phyloP scores from a whole-genome alignment of 2,888 invertebrate species.

The Vesta saturnalis region DNA sequence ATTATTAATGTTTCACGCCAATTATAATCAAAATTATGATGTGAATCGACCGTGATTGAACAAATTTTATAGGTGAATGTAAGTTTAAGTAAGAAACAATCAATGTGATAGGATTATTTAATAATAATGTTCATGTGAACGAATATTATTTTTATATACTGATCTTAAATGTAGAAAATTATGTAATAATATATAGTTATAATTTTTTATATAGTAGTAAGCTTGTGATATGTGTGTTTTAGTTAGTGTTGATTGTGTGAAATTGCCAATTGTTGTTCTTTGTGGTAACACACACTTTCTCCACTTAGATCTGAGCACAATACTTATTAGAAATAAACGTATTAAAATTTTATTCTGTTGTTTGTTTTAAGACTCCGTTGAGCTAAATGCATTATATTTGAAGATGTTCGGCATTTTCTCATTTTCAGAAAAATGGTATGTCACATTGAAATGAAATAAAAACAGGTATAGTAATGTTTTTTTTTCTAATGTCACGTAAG shows the following conservation, averaged over 20 bases:
- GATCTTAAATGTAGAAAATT: slow-evolving; percentile 41
- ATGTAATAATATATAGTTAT: slow-evolving; percentile 42
- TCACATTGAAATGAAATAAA: too few species aligned
- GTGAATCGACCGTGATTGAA: slow-evolving; percentile 22
- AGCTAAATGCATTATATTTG: too few species aligned
- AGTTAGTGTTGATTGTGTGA: slow-evolving; percentile 36
- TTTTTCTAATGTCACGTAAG: too few species aligned
- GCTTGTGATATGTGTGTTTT: slow-evolving; percentile 43
- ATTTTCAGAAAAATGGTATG: too few species aligned
- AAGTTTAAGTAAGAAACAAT: slow-evolving; percentile 44
- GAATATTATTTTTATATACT: slow-evolving; percentile 47
- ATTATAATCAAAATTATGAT: slow-evolving; percentile 14
- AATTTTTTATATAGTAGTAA: slow-evolving; percentile 43
- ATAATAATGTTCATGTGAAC: slow-evolving; percentile 43
- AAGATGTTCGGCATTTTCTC: too few species aligned
- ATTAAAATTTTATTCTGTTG: slow-evolving; percentile 22
- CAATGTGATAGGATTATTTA: slow-evolving; percentile 42
- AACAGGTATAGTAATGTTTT: too few species aligned
- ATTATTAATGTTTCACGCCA: slow-evolving; percentile 13
- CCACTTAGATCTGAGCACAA: slow-evolving; percentile 41
- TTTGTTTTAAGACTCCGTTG: too few species aligned
- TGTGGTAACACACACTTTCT: slow-evolving; percentile 34
- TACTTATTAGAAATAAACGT: slow-evolving; percentile 40
- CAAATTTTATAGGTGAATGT: slow-evolving; percentile 41
- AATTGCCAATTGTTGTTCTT: slow-evolving; percentile 34